Percentiles rank a stretch among this genome's conserved stretches.
phyloP scores from a whole-genome alignment of 1,140 invertebrate species.

The Oppia nitens region DNA sequence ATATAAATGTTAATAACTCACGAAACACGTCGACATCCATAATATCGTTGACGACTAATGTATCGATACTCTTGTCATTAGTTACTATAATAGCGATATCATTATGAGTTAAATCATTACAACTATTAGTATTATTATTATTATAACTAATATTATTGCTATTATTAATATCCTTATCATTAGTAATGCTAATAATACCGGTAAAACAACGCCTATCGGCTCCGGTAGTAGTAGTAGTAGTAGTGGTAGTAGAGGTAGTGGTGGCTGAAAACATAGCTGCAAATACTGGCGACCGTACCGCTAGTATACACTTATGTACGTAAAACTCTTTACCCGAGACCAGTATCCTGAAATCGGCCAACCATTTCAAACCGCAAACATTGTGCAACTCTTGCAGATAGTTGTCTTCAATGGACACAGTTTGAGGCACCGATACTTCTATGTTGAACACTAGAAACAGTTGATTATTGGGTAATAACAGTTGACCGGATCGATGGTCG shows the following conservation, averaged over 20 bases:
- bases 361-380: not conserved
- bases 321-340: conserved; percentile 11
- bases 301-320: conserved; percentile 22
- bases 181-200: too few species aligned
- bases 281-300: conserved; percentile 23
- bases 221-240: too few species aligned
- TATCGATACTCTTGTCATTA: not conserved
- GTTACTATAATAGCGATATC: too few species aligned
- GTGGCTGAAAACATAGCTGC: conserved; percentile 22
- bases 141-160: too few species aligned
- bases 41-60: not conserved
- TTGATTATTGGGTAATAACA: not conserved
- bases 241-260: too few species aligned
- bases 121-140: too few species aligned
- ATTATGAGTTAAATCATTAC: too few species aligned
- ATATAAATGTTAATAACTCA: not conserved
- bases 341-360: conserved; percentile 9
- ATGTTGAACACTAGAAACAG: not conserved
- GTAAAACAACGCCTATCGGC: too few species aligned
- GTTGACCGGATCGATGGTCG: not conserved
- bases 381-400: not conserved
- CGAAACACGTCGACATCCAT: not conserved
- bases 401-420: not conserved
- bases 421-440: not conserved
- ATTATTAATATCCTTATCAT: too few species aligned